These are phyloP conservation scores for Nasua narica DNA, from an alignment of 2,797 vertebrate genomes.

Conservation along the genomic window DNA sequence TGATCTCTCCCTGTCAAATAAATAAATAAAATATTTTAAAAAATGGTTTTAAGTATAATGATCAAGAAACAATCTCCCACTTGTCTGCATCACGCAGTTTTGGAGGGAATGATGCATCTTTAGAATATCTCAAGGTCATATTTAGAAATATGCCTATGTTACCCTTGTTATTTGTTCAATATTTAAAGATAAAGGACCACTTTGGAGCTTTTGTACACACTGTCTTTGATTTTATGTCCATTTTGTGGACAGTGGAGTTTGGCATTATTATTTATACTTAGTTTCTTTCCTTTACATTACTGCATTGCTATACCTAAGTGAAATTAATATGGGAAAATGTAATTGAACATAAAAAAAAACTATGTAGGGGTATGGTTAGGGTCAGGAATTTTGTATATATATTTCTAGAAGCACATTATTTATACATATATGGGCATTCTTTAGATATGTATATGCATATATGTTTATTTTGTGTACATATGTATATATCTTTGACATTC, in stretches of 20 bases:
- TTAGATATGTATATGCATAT: background rate
- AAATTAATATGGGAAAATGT: slow-evolving; percentile 11
- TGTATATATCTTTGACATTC: background rate
- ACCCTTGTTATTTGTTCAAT: background rate
- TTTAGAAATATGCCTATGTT: background rate
- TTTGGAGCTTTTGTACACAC: background rate
- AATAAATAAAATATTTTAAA: too few relatives aligned
- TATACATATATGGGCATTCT: background rate
- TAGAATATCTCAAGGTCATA: background rate
- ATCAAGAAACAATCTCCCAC: background rate
- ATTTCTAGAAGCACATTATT: background rate
- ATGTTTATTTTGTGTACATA: background rate
- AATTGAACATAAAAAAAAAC: slow-evolving; percentile 33
- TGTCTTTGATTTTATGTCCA: background rate
- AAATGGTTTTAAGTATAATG: background rate
- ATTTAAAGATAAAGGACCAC: background rate
- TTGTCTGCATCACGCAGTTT: background rate
- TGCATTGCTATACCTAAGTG: background rate
- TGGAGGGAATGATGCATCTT: background rate
- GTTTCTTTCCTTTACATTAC: background rate
- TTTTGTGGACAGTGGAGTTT: background rate
- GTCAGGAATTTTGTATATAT: background rate
- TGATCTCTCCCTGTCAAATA: too few relatives aligned
- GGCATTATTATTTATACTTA: background rate
- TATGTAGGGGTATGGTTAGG: background rate